A percentile compares a stretch with the other conserved stretches of the same genome.
Conservation (phyloP, 64 coral and sea anemone genomes). For the Montipora efflorescens region DNA sequence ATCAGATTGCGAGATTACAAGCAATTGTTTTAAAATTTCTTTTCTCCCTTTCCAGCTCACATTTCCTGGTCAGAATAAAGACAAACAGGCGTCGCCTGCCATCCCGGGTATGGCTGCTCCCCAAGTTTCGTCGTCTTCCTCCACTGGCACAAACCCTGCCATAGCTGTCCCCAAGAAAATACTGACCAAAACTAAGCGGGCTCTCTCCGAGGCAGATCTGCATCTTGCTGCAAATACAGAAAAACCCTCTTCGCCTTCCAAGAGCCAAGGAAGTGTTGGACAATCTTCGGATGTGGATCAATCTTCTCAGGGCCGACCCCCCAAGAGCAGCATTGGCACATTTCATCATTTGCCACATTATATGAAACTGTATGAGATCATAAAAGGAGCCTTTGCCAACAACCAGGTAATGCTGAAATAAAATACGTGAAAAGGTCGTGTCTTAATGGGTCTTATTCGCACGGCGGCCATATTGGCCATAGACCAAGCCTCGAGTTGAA, state of each 20-base stretch:
- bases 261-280: constrained; percentile 55
- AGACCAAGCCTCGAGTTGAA: too few relatives aligned
- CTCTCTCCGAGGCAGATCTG: constrained; percentile 85
- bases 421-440: too few relatives aligned
- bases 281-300: constrained; percentile 67
- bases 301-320: constrained; percentile 59
- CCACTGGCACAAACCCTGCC: constrained; percentile 2
- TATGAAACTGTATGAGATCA: constrained; percentile 91
- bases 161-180: constrained; percentile 85
- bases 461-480: too few relatives aligned
- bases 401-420: constrained; percentile 62
- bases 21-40: not conserved
- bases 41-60: constrained; percentile 60
- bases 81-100: constrained; percentile 67
- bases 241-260: constrained; percentile 74
- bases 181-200: constrained; percentile 82
- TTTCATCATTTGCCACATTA: constrained; percentile 91
- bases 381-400: constrained; percentile 85
- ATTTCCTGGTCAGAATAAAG: constrained; percentile 94
- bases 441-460: too few relatives aligned
- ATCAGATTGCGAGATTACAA: too few relatives aligned
- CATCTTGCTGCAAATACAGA: constrained; percentile 33
- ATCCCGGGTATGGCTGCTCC: constrained; percentile 66
- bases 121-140: constrained; percentile 44
- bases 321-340: constrained; percentile 77